Evolutionary conservation across 2,888 invertebrate genomes (phyloP), one percentile per base, ranked within the genome.

Genomic region (Atrina japonica): DNA sequence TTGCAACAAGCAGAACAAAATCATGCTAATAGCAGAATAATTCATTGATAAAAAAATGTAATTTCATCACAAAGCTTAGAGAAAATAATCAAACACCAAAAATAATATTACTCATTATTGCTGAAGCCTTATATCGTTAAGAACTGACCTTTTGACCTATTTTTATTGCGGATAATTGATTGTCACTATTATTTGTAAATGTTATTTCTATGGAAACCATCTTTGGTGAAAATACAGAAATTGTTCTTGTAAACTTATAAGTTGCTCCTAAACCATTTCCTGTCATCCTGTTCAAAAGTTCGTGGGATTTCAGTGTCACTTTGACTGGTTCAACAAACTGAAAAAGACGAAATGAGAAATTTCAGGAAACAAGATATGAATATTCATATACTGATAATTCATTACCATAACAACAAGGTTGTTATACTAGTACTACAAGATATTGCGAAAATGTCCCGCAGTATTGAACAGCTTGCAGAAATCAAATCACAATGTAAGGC

Each of bases 161-260:
- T 81, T 93, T 92, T 69, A 98, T 93, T 80, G 94, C 93, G 29
- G 92, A 93, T 66, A 96, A 83, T 25, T 91, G 92, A 47, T 93
- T 93, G n/a, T 93, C 93, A 50, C 93, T 92, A 84, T 93, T 93
- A 91, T 98, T 98, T 41, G 93, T 93, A 91, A 98, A 94, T 29
- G 92, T 92, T 70, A 98, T 89, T 88, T 97, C 96, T 14, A 98
- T 91, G 23, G 95, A 95, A 70, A 94, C 94, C 96, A 97, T 96
- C 76, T 92, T 92, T 3, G 94, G 92, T 9, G 96, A 96, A 91
- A 94, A 95, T 61, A 97, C 82, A 52, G 89, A 89, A 49, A 90
- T 85, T 21, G 88, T 88, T 30, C 90, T 75, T 0, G 88, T 88
- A 76, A 88, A 90, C 64, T 45, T 89, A 76, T 91, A 92, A 1